Base-by-base conservation (phyloP, 2,113 vertebrate species). In the Aythya baeri region DNA sequence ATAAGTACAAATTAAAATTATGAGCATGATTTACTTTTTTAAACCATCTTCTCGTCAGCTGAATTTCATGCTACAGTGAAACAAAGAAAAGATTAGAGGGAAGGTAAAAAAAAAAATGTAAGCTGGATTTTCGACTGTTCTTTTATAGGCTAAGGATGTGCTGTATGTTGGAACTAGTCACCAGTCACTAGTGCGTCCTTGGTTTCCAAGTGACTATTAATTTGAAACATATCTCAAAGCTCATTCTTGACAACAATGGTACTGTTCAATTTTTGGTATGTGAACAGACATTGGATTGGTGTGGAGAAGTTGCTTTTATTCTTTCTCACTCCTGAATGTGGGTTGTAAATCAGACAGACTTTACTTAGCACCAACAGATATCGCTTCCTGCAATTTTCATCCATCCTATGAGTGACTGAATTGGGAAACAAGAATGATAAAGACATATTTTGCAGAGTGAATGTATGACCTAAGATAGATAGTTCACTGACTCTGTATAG, bases 281-380 rank as follows among this genome's bases (percentile, higher is more conserved):
- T 66, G 55, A 86, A 72, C 59, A 88, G 55, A 67, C 25, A 8
- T 22, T 83, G 55, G 58, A 32, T 38, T n/a, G 6, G 25, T 55
- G 58, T 34, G 8, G 4, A 9, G 6, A 3, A 62, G 63, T 77
- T 89, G 89, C 55, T 94, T 95, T 95, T 96, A 92, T 91, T 59
- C 17, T 82, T 91, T 74, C 76, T 83, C 21, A 0, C 32, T 94
- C n/a, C 55, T 61, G 55, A 89, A 67, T 81, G 74, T 58, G 41
- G 2, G 58, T 62, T 94, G 71, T 96, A 96, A 94, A 95, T 96
- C 94, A 94, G 59, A 54, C 52, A 93, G 59, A 50, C 78, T 79
- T 94, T 82, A 92, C 93, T 96, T 94, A 95, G 59, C 66, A 87
- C 32, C 87, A 85, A 7, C 67, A 83, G 67, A 59, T 94, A 95